Base-by-base conservation (phyloP, 2,113 vertebrate species). In the Girardinichthys multiradiatus region DNA sequence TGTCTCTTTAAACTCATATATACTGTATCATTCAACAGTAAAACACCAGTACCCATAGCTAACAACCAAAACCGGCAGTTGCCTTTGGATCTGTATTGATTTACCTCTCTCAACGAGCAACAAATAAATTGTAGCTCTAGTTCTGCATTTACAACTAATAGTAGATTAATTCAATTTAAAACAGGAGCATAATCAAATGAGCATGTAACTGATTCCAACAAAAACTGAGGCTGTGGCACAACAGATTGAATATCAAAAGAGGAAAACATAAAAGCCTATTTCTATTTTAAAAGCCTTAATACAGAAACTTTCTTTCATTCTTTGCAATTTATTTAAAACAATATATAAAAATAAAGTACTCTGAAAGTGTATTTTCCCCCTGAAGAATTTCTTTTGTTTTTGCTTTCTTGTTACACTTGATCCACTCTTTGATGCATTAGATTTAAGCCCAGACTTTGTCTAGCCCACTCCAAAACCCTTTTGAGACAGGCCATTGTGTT, bases 11-110 rank as follows among this genome's bases (percentile, higher is more conserved):
- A 57, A 81, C 48, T 37, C 69, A 62, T 13, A 68, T 59, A 59
- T 65, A 87, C 68, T 83, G 68, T 70, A 86, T 90, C 80, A 61
- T 64, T 80, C 71, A 68, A 67, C 79, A 37, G 31, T 87, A 58
- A 85, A 75, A 70, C 54, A 39, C 24, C 31, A 62, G 57, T 54
- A 29, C 5, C 9, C 48, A 48, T 19, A 54, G 29, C 24, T 57
- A 27, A 54, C 27, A 27, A 31, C 19, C 35, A 7, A 26, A 63
- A 26, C 27, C 29, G 70, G 48, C 54, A 21, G 74, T 61, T 54
- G 51, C n/a, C 35, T 35, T 37, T 14, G 29, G 48, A 27, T 29
- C n/a, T 72, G 10, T 14, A 64, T 76, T 13, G 29, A 57, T 66
- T 13, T 66, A 33, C 13, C 35, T 59, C 54, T 21, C 29, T 9